These are phyloP conservation scores for Polypedilum vanderplanki DNA, from an alignment of 1,140 invertebrate genomes.

Conservation along the genomic window DNA sequence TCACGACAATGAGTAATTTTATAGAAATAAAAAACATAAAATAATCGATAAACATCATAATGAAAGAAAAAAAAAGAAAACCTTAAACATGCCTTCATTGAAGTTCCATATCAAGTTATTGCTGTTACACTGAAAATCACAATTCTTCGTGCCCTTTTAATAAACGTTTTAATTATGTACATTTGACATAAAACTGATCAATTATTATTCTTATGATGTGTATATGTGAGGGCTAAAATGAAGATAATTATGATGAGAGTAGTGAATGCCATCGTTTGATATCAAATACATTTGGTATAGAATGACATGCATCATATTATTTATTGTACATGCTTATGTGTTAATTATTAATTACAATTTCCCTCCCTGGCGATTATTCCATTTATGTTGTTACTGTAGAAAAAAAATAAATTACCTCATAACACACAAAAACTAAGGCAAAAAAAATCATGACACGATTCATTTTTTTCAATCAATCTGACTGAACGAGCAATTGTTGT, in stretches of 20 bases:
- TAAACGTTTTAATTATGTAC: constrained; percentile 21
- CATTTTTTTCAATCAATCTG: constrained; percentile 1
- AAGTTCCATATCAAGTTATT: background rate
- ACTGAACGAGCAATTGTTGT: constrained; percentile 7
- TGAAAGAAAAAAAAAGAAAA: background rate
- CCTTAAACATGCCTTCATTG: background rate
- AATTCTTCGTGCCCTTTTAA: constrained; percentile 1
- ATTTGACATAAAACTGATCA: constrained; percentile 25
- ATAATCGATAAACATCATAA: constrained; percentile 26
- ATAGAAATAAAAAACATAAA: constrained; percentile 5
- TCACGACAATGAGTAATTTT: constrained; percentile 2
- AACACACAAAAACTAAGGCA: background rate
- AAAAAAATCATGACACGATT: constrained; percentile 1
- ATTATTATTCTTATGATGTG: constrained; percentile 8
- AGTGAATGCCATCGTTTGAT: background rate
- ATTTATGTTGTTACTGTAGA: background rate
- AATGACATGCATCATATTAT: background rate
- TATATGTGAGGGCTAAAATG: background rate
- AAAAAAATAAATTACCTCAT: background rate
- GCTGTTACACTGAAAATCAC: background rate
- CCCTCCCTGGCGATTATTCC: background rate
- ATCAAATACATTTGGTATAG: background rate
- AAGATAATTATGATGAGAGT: no score
- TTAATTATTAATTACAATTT: constrained; percentile 24
- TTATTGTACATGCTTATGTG: background rate